phyloP scores from a whole-genome alignment of 2,888 invertebrate genomes.

The Drosophila nr. perissopoda region DNA sequence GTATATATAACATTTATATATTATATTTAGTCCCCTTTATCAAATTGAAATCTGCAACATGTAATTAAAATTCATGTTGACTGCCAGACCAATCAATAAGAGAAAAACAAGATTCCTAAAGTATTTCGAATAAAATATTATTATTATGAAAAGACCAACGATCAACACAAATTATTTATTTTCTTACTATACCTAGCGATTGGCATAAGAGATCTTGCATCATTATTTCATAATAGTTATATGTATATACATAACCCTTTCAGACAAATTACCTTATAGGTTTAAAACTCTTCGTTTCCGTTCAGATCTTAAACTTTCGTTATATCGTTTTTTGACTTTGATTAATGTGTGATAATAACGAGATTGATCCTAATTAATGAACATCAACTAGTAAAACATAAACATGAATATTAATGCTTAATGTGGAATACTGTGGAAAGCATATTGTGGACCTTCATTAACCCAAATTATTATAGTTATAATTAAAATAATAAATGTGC shows the following conservation, averaged over 20 bases:
- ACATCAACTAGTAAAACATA: neutral
- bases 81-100: slow-evolving; percentile 6
- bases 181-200: neutral
- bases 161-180: neutral
- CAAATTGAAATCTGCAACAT: slow-evolving; percentile 4
- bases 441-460: too few relatives aligned
- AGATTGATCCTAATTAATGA: neutral
- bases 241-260: neutral
- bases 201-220: neutral
- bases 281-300: neutral
- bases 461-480: too few relatives aligned
- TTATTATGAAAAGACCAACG: neutral
- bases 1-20: slow-evolving; percentile 11
- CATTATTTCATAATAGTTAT: neutral
- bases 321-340: neutral
- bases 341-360: neutral
- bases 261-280: neutral
- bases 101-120: neutral
- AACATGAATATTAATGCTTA: too few relatives aligned
- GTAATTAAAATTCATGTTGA: slow-evolving; percentile 26
- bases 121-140: slow-evolving; percentile 27
- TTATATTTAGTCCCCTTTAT: slow-evolving; percentile 22
- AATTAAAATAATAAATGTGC: too few relatives aligned
- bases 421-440: too few relatives aligned
- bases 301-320: neutral